phyloP scores from a whole-genome alignment of 1,140 invertebrate genomes.

The Drosophila murphyi region DNA sequence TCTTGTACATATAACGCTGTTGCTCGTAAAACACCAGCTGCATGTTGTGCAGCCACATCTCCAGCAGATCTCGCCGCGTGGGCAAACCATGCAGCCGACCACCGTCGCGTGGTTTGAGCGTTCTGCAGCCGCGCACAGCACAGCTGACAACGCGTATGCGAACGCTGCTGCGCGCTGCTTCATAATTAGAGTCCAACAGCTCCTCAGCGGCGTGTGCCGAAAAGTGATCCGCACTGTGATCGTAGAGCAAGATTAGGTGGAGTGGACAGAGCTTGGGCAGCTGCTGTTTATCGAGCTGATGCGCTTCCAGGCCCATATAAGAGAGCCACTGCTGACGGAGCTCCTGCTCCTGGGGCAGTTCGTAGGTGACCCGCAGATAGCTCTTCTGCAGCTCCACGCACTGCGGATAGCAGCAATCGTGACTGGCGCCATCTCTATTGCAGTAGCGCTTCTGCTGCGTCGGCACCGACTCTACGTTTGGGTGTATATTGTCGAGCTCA shows the following conservation, averaged over 20 bases:
- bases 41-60: slow-evolving; percentile 71
- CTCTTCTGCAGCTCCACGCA: slow-evolving; percentile 53
- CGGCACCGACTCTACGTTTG: neutral
- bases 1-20: slow-evolving; percentile 57
- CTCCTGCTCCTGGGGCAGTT: slow-evolving; percentile 28
- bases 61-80: slow-evolving; percentile 40
- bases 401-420: slow-evolving; percentile 55
- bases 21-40: slow-evolving; percentile 50
- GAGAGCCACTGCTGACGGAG: slow-evolving; percentile 46
- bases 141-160: slow-evolving; percentile 52
- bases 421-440: neutral
- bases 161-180: slow-evolving; percentile 36
- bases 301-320: slow-evolving; percentile 28
- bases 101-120: slow-evolving; percentile 50
- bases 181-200: slow-evolving; percentile 37
- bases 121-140: slow-evolving; percentile 47
- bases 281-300: neutral
- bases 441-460: slow-evolving; percentile 9
- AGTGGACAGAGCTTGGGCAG: slow-evolving; percentile 49
- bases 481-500: slow-evolving; percentile 31
- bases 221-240: slow-evolving; percentile 44
- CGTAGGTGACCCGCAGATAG: slow-evolving; percentile 23
- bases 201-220: slow-evolving; percentile 29
- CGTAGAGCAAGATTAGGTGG: slow-evolving; percentile 56
- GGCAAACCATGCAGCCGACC: slow-evolving; percentile 58